Percentiles rank a stretch among this genome's conserved stretches.
Evolutionary conservation across 1,140 invertebrate species (phyloP).

Genomic region (Microplitis demolitor): DNA sequence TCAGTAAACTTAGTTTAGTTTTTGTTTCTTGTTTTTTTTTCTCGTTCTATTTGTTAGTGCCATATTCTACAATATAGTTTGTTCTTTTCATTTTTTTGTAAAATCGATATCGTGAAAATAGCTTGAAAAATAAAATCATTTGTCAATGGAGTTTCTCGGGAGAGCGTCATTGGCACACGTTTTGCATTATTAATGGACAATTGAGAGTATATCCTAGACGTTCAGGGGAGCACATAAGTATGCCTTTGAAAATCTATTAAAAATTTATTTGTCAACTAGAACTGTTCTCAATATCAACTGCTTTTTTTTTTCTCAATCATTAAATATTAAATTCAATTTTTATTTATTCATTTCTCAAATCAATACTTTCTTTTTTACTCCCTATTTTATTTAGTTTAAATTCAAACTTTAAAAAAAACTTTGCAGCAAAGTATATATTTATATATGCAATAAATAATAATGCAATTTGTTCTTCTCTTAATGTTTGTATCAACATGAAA

Average conservation of each 20-base stretch:
- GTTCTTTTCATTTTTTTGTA: not conserved
- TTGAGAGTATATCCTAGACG: constrained; percentile 5
- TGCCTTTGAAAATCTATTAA: constrained; percentile 27
- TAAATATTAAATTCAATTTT: no score
- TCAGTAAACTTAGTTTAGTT: no score
- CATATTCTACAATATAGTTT: no score
- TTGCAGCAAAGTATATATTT: not conserved
- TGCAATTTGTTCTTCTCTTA: constrained; percentile 20
- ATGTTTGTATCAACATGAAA: constrained; percentile 28
- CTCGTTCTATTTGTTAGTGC: no score
- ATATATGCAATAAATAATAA: constrained; percentile 20
- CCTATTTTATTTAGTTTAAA: not conserved
- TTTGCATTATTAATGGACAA: not conserved
- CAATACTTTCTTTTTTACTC: not conserved
- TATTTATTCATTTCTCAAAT: not conserved
- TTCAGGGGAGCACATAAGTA: constrained; percentile 24
- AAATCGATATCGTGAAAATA: constrained; percentile 33
- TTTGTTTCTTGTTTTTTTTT: no score
- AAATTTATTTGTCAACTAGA: constrained; percentile 18
- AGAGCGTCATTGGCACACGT: no score
- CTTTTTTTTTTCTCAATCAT: no score
- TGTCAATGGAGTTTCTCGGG: constrained; percentile 23
- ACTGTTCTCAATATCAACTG: no score
- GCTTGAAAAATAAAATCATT: constrained; percentile 29
- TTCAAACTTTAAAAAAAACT: not conserved